Base-by-base conservation (phyloP, 2,113 vertebrate species). In the Vicugna pacos region DNA sequence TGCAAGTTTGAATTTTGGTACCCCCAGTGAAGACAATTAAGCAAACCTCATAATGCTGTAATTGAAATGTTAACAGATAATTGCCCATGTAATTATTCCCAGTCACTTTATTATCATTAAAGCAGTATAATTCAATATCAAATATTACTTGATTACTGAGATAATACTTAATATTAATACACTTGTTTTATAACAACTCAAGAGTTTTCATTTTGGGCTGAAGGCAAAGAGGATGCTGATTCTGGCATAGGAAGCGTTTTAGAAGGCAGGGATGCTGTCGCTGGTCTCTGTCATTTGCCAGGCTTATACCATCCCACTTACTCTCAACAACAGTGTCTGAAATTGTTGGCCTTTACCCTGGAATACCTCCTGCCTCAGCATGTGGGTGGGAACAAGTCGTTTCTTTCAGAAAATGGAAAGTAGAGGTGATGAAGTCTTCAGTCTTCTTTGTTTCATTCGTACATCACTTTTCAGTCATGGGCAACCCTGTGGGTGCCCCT, bases 1-100 rank as follows among this genome's bases (percentile, higher is more conserved):
- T 91, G 62, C n/a, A 92, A 96, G 38, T 7, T 50, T 72, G 77
- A 94, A 50, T 95, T 38, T 97, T 83, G 95, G 83, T 83, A 89
- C 24, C 5, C 85, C 42, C 32, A 16, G 0, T 52, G 30, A 96
- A 95, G 54, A 62, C 67, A 95, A 80, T 98, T 96, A 96, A 93
- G 60, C 58, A 94, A 28, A 93, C 26, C 5, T 83, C 70, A 91
- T 64, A 97, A 82, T 67, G 28, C 56, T 86, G 20, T 95, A 97
- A 98, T 97, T 97, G 94, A 97, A 97, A 94, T 76, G 1, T 79
- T 98, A 98, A 89, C 89, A 97, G 93, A 35, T 97, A 96, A 97
- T 83, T 98, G 75, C 42, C 94, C 70, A 54, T 46, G 9, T 97
- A 97, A 94, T 88, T 97, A 97, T 96, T 86, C 1, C 1, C 13